Conservation (phyloP, 2,888 invertebrate genomes). For the Oscheius myriophilus region DNA sequence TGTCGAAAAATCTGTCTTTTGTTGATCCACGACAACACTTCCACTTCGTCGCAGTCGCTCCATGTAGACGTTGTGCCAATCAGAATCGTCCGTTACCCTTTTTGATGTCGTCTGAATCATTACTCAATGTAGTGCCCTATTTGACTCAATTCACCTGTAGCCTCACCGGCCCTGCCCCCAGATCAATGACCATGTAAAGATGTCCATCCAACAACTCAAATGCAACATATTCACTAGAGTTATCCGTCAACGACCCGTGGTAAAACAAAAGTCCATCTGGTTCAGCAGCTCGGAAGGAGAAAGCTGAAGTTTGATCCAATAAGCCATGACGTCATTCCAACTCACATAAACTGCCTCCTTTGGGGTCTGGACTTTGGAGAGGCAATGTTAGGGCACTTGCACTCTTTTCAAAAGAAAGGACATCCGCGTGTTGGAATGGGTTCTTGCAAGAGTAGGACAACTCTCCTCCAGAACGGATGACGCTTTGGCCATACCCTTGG, state of each 20-base stretch:
- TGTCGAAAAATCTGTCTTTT: slow-evolving; percentile 68
- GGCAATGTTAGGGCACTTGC: slow-evolving; percentile 56
- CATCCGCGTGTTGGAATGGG: slow-evolving; percentile 59
- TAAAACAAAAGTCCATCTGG: slow-evolving; percentile 91
- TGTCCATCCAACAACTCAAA: slow-evolving; percentile 93
- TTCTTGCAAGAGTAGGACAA: slow-evolving; percentile 64
- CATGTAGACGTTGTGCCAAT: slow-evolving; percentile 67
- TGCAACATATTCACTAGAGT: slow-evolving; percentile 82
- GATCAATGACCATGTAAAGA: slow-evolving; percentile 88
- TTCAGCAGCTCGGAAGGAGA: slow-evolving; percentile 89
- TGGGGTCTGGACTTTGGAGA: slow-evolving; percentile 50
- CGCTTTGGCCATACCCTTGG: slow-evolving; percentile 66
- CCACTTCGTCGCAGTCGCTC: slow-evolving; percentile 66
- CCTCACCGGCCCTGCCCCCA: slow-evolving; percentile 89
- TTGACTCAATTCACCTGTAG: slow-evolving; percentile 75
- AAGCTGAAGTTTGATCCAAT: slow-evolving; percentile 48
- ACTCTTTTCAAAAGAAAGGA: slow-evolving; percentile 62
- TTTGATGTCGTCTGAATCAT: slow-evolving; percentile 25
- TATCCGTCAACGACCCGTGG: slow-evolving; percentile 74
- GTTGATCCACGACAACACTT: slow-evolving; percentile 62
- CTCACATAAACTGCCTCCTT: slow-evolving; percentile 62
- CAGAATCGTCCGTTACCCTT: slow-evolving; percentile 39
- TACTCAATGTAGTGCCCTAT: neutral
- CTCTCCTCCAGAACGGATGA: slow-evolving; percentile 62
- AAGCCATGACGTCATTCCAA: too few relatives aligned